Percentiles rank a stretch among this genome's conserved stretches.
phyloP scores from a whole-genome alignment of 2,113 vertebrate genomes.

The Brienomyrus longianalis region DNA sequence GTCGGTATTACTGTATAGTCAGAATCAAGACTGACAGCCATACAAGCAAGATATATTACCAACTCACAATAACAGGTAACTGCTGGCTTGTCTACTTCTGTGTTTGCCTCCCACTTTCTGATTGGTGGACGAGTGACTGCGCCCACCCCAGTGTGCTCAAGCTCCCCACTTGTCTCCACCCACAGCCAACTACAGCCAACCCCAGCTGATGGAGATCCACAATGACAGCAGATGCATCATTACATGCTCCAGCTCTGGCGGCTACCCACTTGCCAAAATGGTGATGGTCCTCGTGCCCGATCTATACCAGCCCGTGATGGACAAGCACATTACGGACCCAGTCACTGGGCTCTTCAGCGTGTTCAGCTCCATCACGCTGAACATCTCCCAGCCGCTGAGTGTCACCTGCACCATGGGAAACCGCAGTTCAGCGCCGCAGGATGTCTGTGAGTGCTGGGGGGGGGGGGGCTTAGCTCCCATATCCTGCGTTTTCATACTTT shows the following conservation, averaged over 20 bases:
- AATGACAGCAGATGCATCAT: accelerated
- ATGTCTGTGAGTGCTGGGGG: constrained; percentile 37
- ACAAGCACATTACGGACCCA: background rate
- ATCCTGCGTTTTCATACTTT: background rate
- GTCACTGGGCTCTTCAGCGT: constrained; percentile 14
- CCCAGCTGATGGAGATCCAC: background rate
- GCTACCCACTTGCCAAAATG: constrained; percentile 11
- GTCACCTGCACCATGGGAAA: constrained; percentile 36
- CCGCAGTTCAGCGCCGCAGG: background rate
- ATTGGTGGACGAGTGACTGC: background rate
- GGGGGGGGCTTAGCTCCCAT: background rate
- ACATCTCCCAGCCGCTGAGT: constrained; percentile 23
- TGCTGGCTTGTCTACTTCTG: background rate
- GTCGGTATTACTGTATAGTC: background rate
- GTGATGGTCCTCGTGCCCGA: background rate
- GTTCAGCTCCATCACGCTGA: constrained; percentile 21
- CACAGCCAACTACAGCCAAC: constrained; percentile 39
- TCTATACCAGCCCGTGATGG: accelerated
- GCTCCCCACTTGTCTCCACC: background rate
- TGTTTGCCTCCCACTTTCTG: background rate
- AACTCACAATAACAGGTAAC: constrained; percentile 31
- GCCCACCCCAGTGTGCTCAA: background rate
- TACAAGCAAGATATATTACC: accelerated
- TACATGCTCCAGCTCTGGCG: constrained; percentile 32
- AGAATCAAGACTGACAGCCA: accelerated